Base-by-base conservation (phyloP, 2,888 invertebrate genomes). In the Catocala fraxini region DNA sequence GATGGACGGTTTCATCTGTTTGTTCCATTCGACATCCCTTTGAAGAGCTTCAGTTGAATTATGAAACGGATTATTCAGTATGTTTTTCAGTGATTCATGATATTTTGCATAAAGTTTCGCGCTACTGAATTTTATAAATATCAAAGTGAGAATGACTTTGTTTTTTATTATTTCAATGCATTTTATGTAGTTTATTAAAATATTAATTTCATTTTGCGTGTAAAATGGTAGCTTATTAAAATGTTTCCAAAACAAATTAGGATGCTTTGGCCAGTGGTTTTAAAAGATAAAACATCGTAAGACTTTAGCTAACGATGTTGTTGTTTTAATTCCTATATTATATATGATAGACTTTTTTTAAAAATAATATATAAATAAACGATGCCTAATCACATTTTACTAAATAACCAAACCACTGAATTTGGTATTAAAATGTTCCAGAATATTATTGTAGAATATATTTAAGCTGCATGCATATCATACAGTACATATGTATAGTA, bases 11-110 rank as follows among this genome's bases (percentile, higher is more conserved):
- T 63, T 66, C 56, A 48, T 63, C 71, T 75, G 73, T 79, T 72
- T 73, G 68, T 75, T 72, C 73, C 70, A 73, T 69, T 73, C 73
- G 68, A 70, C 70, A 59, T 74, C 72, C 64, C 74, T 81, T 80
- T 81, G 78, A 81, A 79, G 72, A 79, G 61, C 54, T 68, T n/a
- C 63, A 57, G 51, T 52, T 66, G 63, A 69, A 75, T 78, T 75
- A 67, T 75, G 68, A 68, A 72, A 67, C 53, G 67, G 67, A 75
- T 76, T 68, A 78, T 70, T 73, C 65, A 65, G 73, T 60, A 64
- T 59, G 52, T 70, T 62, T 70, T 78, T 63, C 55, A 66, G 56
- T 70, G 73, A 77, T 66, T 78, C 71, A 75, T 65, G 58, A 65
- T 68, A 68, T 73, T 69, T 73, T 60, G 52, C 59, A 70, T 70